Conservation (phyloP, 1,140 invertebrate genomes). For the Drosophila ironensis region DNA sequence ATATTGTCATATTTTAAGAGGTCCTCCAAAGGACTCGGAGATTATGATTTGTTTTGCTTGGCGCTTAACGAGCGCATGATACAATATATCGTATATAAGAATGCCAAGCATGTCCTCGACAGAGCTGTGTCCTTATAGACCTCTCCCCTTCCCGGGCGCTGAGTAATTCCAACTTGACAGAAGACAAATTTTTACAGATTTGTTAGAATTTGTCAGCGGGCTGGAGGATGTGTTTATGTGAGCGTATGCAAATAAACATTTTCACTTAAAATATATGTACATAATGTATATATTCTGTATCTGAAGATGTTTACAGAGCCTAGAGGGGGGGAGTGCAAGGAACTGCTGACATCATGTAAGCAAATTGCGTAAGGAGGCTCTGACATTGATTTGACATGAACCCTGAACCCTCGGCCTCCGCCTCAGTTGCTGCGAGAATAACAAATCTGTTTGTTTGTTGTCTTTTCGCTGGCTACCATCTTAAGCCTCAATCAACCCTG, state of each 20-base stretch:
- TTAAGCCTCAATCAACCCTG: conserved; percentile 63
- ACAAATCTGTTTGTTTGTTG: conserved; percentile 69
- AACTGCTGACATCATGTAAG: conserved; percentile 69
- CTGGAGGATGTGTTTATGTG: not conserved
- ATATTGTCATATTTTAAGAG: conserved; percentile 64
- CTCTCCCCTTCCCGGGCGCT: not conserved
- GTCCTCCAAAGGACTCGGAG: conserved; percentile 57
- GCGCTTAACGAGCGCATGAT: conserved; percentile 71
- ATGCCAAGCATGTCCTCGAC: conserved; percentile 64
- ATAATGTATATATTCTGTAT: conserved; percentile 36
- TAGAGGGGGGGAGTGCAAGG: not conserved
- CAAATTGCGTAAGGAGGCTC: conserved; percentile 67
- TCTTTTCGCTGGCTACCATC: conserved; percentile 6
- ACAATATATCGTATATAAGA: conserved; percentile 55
- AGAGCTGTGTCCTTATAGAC: conserved; percentile 15
- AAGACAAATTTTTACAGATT: conserved; percentile 75
- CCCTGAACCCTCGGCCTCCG: conserved; percentile 9
- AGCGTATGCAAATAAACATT: conserved; percentile 50
- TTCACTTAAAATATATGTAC: conserved; percentile 41
- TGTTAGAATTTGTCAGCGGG: conserved; percentile 59
- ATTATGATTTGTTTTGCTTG: conserved; percentile 80
- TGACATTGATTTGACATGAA: conserved; percentile 74
- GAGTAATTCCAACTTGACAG: conserved; percentile 50
- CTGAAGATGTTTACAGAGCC: conserved; percentile 64
- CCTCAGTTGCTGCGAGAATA: conserved; percentile 12